Base-by-base conservation (phyloP, 2,888 invertebrate species). In the Portevinia maculata region DNA sequence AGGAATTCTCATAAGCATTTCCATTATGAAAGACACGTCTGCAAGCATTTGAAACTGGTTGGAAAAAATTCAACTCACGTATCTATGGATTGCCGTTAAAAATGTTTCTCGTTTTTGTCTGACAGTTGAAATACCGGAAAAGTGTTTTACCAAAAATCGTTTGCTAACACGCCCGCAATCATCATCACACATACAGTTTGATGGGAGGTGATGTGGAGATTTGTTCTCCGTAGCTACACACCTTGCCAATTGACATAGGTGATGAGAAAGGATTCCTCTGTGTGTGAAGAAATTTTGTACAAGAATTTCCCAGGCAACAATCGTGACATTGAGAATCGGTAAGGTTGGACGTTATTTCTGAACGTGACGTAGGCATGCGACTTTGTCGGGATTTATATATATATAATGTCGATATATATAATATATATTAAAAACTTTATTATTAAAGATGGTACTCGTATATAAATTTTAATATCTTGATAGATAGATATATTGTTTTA, bases 151-250 rank as follows among this genome's bases (percentile, higher is more conserved):
- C 59, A 44, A 59, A 59, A 44, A 59, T 59, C 59, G 59, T 59
- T 59, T 59, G 41, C 59, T 41, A 59, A 41, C 59, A 59, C 59
- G 59, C 59, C 59, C 59, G 59, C 59, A 59, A 59, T 59, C 59
- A 59, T 59, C 41, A 59, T 28, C 39, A 37, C 9, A 28, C 41
- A 50, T 7, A 50, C 50, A 28, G 50, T 50, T 28, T 19, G 48
- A 48, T 21, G 24, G 1, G 50, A 24, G 28, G 24, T 5, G n/a
- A 7, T 15, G 13, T 39, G 13, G 7, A 13, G 6, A 0, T 37
- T 11, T n/a, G 19, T 41, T 15, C 11, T 8, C 9, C 5, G 11
- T 3, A 34, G 34, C 1, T n/a, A 7, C n/a, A 19, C 44, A 44
- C 44, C 19, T 11, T 1, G 1, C 3, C 44, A 44, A 44, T 44